phyloP scores from a whole-genome alignment of 2,888 invertebrate species.

The Mallateleia sp. region DNA sequence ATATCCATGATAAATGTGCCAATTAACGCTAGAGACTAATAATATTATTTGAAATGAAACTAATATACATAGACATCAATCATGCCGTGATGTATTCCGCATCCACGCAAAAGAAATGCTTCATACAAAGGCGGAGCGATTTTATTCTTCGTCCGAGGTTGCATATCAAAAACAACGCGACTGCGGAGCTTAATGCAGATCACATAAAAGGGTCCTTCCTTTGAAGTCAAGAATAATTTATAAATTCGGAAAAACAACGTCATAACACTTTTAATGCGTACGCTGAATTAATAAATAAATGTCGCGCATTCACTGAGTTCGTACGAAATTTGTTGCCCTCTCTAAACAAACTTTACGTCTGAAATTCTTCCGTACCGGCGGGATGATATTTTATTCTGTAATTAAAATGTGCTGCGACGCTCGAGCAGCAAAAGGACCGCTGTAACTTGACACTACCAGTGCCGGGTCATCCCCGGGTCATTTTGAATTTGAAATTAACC shows the following conservation, averaged over 20 bases:
- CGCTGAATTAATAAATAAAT: neutral
- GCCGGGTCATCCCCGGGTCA: neutral
- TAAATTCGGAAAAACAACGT: neutral
- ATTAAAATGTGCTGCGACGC: neutral
- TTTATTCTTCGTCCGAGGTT: neutral
- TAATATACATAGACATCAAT: no score
- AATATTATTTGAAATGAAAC: no score
- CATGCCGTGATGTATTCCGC: no score
- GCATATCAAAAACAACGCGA: neutral
- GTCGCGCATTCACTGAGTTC: neutral
- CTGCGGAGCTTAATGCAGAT: neutral
- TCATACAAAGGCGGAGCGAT: no score
- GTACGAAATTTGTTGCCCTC: neutral
- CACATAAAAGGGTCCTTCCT: neutral
- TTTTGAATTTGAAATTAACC: slow-evolving; percentile 23
- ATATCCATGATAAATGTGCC: no score
- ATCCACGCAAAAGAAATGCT: no score
- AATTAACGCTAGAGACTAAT: no score
- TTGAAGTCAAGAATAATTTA: neutral
- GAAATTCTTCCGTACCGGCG: neutral
- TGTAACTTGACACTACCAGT: neutral
- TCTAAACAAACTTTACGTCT: neutral
- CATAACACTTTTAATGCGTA: neutral
- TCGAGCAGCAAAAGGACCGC: neutral
- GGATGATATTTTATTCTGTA: neutral